Percentiles rank a stretch among this genome's conserved stretches.
These are phyloP conservation scores for Trichogramma pretiosum DNA, from an alignment of 1,140 invertebrate species.

Conservation along the genomic window DNA sequence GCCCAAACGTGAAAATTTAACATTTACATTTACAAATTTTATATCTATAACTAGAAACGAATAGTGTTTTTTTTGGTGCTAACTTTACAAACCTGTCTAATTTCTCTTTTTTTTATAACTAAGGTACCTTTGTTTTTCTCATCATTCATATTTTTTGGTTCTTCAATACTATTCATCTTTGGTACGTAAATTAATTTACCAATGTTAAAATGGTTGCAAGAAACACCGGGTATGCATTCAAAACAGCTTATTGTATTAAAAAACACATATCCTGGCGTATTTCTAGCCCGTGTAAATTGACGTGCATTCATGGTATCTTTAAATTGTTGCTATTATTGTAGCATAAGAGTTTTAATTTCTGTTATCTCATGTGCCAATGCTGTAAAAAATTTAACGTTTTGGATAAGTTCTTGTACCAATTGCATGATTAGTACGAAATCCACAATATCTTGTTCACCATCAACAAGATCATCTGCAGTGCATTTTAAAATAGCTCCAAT, in stretches of 20 bases:
- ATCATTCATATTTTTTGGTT: too few species aligned
- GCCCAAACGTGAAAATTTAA: too few species aligned
- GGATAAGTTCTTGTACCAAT: neutral
- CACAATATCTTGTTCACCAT: neutral
- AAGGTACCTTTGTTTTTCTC: too few species aligned
- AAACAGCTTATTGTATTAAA: neutral
- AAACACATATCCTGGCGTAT: neutral
- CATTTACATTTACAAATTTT: too few species aligned
- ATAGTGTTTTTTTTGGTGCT: too few species aligned
- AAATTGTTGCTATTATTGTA: neutral
- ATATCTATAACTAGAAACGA: too few species aligned
- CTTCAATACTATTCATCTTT: too few species aligned
- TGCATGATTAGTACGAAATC: neutral
- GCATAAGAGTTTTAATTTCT: neutral
- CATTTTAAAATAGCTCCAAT: constrained; percentile 2
- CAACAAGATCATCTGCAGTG: constrained; percentile 2
- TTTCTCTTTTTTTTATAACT: too few species aligned
- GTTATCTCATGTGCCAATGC: neutral
- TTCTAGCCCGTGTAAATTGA: neutral
- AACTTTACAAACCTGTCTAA: too few species aligned
- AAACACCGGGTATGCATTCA: neutral
- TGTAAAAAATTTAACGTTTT: neutral
- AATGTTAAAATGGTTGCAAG: neutral
- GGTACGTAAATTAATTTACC: too few species aligned
- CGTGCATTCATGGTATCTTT: neutral